These are phyloP conservation scores for Drosophila ohnishii DNA, from an alignment of 1,140 invertebrate genomes.

Conservation along the genomic window DNA sequence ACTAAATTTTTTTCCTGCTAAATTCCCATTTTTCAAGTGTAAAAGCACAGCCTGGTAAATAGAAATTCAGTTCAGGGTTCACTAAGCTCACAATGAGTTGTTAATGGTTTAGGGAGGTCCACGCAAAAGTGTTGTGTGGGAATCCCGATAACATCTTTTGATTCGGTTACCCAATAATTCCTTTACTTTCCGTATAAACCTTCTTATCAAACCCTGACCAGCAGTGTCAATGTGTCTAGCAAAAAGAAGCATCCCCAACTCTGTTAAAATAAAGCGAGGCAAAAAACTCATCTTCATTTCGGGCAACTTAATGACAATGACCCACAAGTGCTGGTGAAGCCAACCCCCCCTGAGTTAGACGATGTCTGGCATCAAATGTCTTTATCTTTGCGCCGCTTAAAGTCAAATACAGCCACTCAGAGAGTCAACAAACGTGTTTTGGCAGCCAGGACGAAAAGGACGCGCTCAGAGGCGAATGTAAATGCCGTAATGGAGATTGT, in stretches of 20 bases:
- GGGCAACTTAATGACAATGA: conserved; percentile 76
- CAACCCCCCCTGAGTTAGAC: conserved; percentile 9
- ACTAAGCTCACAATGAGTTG: conserved; percentile 48
- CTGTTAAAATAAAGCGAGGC: conserved; percentile 7
- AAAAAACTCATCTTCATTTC: conserved; percentile 76
- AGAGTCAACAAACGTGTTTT: conserved; percentile 64
- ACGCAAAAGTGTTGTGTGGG: conserved; percentile 19
- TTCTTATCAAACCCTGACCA: conserved; percentile 37
- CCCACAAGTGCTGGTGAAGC: conserved; percentile 62
- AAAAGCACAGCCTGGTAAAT: conserved; percentile 10
- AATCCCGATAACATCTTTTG: conserved; percentile 21
- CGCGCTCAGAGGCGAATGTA: conserved; percentile 57
- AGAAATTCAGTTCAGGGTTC: conserved; percentile 55
- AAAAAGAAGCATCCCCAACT: conserved; percentile 1
- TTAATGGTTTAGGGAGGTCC: conserved; percentile 20
- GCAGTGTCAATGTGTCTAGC: conserved; percentile 31
- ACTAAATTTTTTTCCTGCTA: neutral
- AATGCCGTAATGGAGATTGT: conserved; percentile 79
- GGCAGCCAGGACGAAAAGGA: conserved; percentile 34
- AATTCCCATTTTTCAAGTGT: neutral
- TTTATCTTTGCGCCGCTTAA: conserved; percentile 79
- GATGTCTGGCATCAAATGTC: conserved; percentile 75
- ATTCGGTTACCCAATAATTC: conserved; percentile 31
- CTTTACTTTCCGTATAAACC: conserved; percentile 5
- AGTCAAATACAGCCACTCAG: conserved; percentile 79